These are phyloP conservation scores for Tenualosa thibaudeaui DNA, from an alignment of 2,797 vertebrate genomes.

Conservation along the genomic window DNA sequence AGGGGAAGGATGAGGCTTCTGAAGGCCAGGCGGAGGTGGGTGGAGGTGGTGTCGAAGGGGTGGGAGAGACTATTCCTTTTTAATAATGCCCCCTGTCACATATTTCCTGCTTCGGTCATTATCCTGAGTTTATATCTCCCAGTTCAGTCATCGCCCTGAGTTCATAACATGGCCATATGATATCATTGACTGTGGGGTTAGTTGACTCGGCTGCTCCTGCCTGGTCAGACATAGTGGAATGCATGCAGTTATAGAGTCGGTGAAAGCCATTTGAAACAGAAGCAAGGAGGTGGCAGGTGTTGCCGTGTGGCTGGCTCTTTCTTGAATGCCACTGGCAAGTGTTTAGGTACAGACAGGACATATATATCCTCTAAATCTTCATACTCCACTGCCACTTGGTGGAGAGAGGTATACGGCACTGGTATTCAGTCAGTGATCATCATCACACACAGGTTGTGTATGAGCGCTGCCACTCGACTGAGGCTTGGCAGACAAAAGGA, in stretches of 20 bases:
- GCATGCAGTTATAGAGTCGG: not conserved
- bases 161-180: not conserved
- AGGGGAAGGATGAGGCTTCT: not conserved
- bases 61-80: not conserved
- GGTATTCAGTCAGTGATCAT: not conserved
- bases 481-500: not conserved
- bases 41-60: slow-evolving; percentile 38
- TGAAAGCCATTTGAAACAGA: not conserved
- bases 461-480: not conserved
- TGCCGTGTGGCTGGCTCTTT: not conserved
- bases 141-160: not conserved
- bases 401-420: not conserved
- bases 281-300: not conserved
- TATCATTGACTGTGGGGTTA: not conserved
- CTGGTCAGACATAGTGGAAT: not conserved
- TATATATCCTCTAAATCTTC: not conserved
- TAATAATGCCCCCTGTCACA: slow-evolving; percentile 14
- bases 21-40: not conserved
- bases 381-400: not conserved
- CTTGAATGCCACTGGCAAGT: not conserved
- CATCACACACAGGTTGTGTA: not conserved
- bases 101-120: not conserved
- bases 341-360: not conserved
- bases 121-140: slow-evolving; percentile 2
- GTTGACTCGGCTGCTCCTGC: not conserved